Base-by-base conservation (phyloP, 2,888 invertebrate species). In the Amphipyra tragopoginis region DNA sequence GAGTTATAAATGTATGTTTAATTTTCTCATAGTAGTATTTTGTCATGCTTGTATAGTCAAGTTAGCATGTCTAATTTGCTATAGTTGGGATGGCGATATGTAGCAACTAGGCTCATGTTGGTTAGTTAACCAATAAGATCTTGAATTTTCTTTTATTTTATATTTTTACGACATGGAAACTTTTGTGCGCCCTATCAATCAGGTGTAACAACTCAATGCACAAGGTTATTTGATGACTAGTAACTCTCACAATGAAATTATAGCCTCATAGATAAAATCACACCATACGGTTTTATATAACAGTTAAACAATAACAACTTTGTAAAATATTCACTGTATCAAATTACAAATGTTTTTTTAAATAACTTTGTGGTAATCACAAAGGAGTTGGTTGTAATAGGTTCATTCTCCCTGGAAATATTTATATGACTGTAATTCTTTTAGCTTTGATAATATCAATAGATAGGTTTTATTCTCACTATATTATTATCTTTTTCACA, bases 21-120 rank as follows among this genome's bases (percentile, higher is more conserved):
- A 34, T 63, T 54, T 42, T 44, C 50, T 59, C 48, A 36, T 40
- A 15, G 26, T 43, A 48, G 45, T 62, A 65, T 75, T 75, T 79
- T 70, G 83, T 80, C 80, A 81, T 75, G 79, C 73, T 76, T 75
- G 49, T 62, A 42, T 49, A 61, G 57, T 71, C 73, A 75, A 75
- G 70, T 56, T 66, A 72, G 76, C 79, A 76, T 80, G 73, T 72
- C 66, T 72, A 72, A 80, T 80, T 83, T 58, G 68, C 29, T 66
- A 67, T 70, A 79, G 60, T 65, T 78, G 65, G n/a, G 26, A 52
- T 64, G 64, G 45, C 60, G 63, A 61, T 72, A 56, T 51, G 56
- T 65, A 64, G 39, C 50, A 65, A 69, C 43, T 39, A 48, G 49
- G 62, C 49, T 58, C 51, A 54, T 64, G 50, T 65, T 75, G 54